Percentiles rank a stretch among this genome's conserved stretches.
Conservation (phyloP, 2,113 vertebrate species). For the Nannospalax galili region DNA sequence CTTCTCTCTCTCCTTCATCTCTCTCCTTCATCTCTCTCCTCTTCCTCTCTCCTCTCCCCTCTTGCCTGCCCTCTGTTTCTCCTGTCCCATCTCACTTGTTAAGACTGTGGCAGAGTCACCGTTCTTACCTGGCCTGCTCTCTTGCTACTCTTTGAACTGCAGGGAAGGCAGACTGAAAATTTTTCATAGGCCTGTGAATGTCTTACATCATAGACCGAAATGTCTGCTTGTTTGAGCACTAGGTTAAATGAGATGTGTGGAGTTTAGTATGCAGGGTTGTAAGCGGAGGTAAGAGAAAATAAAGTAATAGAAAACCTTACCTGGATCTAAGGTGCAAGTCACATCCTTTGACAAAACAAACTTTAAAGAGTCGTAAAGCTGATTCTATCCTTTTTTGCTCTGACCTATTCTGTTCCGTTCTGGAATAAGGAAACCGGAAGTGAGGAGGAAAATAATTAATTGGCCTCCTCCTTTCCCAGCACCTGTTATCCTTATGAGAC, state of each 20-base stretch:
- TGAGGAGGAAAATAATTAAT: slow-evolving; percentile 44
- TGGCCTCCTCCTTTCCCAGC: background rate
- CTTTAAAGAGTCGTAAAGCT: background rate
- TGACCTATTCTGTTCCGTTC: slow-evolving; percentile 6
- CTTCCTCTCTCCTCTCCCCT: no score
- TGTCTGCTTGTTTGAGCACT: background rate
- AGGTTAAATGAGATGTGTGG: background rate
- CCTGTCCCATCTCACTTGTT: background rate
- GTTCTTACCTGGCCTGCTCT: background rate
- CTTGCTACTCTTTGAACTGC: background rate
- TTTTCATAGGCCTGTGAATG: rapidly evolving
- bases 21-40: no score
- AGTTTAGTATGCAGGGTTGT: background rate
- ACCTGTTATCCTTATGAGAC: slow-evolving; percentile 62
- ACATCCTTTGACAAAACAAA: background rate
- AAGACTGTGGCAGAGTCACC: background rate
- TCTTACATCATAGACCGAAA: background rate
- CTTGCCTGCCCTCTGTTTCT: no score
- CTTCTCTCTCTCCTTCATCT: no score
- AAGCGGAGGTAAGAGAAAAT: background rate
- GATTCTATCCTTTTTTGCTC: slow-evolving; percentile 18
- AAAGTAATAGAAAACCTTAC: background rate
- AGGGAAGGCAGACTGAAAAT: background rate
- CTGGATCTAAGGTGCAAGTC: background rate
- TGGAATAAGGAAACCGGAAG: slow-evolving; percentile 41